These are phyloP conservation scores for Noctua comes DNA, from an alignment of 2,888 invertebrate species.

Conservation along the genomic window DNA sequence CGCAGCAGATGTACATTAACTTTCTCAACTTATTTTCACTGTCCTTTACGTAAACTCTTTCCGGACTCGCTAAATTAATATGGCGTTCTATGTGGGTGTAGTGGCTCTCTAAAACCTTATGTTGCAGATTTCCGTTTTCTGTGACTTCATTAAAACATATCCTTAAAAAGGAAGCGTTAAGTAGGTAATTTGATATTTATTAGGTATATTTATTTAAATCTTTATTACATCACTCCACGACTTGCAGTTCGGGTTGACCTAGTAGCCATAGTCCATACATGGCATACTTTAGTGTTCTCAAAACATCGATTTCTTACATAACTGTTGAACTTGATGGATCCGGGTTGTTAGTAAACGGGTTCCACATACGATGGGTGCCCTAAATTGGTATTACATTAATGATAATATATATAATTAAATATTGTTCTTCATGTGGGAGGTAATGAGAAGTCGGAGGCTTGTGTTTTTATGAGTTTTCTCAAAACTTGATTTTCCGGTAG, in stretches of 20 bases:
- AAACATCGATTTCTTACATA: constrained; percentile 59
- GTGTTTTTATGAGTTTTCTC: constrained; percentile 35
- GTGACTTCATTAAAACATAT: constrained; percentile 9
- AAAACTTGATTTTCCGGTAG: constrained; percentile 45
- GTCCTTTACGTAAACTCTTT: constrained; percentile 67
- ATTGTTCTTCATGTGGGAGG: constrained; percentile 35
- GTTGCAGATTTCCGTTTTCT: constrained; percentile 5
- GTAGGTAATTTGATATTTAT: constrained; percentile 15
- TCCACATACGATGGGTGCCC: constrained; percentile 33
- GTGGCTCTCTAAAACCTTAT: constrained; percentile 23
- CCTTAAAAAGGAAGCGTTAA: background rate
- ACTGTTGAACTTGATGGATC: constrained; percentile 54
- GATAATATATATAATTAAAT: constrained; percentile 20
- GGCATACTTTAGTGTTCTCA: constrained; percentile 52
- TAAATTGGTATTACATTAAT: constrained; percentile 49
- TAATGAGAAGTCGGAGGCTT: constrained; percentile 12
- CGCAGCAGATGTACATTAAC: constrained; percentile 73
- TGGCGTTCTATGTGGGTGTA: constrained; percentile 33
- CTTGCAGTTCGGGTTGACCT: constrained; percentile 39
- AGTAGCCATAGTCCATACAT: constrained; percentile 50
- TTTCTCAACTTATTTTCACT: constrained; percentile 80
- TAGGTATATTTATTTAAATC: constrained; percentile 15
- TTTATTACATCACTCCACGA: constrained; percentile 42
- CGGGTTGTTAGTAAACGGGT: constrained; percentile 54
- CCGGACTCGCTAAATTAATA: constrained; percentile 19